Evolutionary conservation across 2,888 invertebrate species (phyloP).

Genomic region (Teinopalpus imperialis): DNA sequence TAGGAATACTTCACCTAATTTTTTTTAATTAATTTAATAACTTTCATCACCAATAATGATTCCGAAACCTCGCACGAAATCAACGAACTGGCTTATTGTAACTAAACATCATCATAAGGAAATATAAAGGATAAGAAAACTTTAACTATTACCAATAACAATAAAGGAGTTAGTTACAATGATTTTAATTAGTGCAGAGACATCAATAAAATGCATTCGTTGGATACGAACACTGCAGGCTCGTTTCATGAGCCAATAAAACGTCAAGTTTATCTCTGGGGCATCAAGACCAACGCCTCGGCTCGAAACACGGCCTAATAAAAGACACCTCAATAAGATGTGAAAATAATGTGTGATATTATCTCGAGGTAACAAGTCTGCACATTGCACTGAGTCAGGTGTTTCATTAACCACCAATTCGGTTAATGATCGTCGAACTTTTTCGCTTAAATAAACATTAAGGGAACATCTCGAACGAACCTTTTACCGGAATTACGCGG

Average conservation of each 20-base stretch:
- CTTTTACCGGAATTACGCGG: constrained; percentile 74
- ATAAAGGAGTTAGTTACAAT: constrained; percentile 29
- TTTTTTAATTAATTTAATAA: too few species aligned
- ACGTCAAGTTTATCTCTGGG: constrained; percentile 51
- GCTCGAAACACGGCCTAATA: constrained; percentile 63
- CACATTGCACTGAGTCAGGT: constrained; percentile 54
- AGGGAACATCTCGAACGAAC: constrained; percentile 58
- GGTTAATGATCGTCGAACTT: constrained; percentile 70
- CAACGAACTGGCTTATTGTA: too few species aligned
- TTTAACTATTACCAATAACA: constrained; percentile 23
- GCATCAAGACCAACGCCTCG: constrained; percentile 57
- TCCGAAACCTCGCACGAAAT: too few species aligned
- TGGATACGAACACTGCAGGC: constrained; percentile 22
- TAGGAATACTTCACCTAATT: too few species aligned
- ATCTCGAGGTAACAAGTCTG: constrained; percentile 46
- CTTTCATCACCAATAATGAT: too few species aligned
- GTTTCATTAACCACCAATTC: constrained; percentile 71
- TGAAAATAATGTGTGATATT: constrained; percentile 69
- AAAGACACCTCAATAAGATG: constrained; percentile 59
- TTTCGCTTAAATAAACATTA: constrained; percentile 77
- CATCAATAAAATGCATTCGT: constrained; percentile 30
- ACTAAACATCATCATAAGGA: too few species aligned
- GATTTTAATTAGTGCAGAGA: constrained; percentile 41
- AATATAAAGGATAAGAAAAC: too few species aligned
- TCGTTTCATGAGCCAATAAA: constrained; percentile 47